Conservation (phyloP, 2,113 vertebrate genomes). For the Pica pica region DNA sequence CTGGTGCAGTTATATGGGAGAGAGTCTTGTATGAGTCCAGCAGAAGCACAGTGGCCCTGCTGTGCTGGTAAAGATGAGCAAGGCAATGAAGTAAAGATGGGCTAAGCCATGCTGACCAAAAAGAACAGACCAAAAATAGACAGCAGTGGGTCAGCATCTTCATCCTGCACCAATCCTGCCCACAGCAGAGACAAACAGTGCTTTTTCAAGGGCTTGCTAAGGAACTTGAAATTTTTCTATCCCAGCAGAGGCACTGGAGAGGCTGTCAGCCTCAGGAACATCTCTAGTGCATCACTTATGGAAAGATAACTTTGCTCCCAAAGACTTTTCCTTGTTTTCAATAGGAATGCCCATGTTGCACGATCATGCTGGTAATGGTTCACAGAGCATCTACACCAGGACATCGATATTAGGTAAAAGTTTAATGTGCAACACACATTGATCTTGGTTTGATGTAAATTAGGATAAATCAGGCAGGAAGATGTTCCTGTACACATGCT, state of each 20-base stretch:
- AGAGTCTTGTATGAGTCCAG: neutral
- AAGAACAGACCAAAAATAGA: neutral
- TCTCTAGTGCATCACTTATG: neutral
- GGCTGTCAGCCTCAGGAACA: neutral
- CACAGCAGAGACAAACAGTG: neutral
- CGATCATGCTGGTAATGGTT: neutral
- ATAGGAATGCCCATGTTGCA: accelerated
- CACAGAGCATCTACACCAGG: neutral
- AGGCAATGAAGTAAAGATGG: neutral
- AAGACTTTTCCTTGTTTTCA: neutral
- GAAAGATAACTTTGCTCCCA: neutral
- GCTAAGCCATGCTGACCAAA: neutral
- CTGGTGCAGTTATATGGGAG: neutral
- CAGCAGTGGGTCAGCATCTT: neutral
- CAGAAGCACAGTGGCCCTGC: neutral
- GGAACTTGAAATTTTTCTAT: neutral
- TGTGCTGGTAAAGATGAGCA: neutral
- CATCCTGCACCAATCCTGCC: neutral
- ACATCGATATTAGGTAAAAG: neutral
- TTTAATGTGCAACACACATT: neutral
- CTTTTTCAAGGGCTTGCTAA: neutral
- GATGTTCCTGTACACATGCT: neutral
- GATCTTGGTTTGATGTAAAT: neutral
- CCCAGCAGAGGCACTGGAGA: neutral
- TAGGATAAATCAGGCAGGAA: neutral